A percentile compares a stretch with the other conserved stretches of the same genome.
Conservation (phyloP, 2,113 vertebrate species). For the Capra hircus region DNA sequence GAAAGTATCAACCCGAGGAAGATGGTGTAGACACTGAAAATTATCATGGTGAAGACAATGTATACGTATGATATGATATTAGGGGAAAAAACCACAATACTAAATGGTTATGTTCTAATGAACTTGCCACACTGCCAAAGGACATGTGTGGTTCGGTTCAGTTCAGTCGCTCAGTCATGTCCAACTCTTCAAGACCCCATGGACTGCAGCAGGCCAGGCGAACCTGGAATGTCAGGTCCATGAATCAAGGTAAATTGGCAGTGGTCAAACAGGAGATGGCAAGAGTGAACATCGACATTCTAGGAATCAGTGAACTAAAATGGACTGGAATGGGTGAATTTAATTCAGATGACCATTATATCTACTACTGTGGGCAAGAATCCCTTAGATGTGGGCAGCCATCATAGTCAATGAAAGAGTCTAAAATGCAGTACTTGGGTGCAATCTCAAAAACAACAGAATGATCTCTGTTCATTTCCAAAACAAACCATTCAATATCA, state of each 20-base stretch:
- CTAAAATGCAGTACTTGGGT: not conserved
- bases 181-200: accelerated
- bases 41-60: not conserved
- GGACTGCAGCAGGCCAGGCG: not conserved
- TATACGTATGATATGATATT: not conserved
- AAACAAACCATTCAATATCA: not conserved
- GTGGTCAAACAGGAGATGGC: not conserved
- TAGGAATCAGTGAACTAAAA: not conserved
- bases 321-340: not conserved
- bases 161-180: not conserved
- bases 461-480: not conserved
- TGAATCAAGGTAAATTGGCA: not conserved
- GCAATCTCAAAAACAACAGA: not conserved
- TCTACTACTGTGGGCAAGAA: not conserved
- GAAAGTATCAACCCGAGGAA: not conserved
- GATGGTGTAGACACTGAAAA: not conserved
- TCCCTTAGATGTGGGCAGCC: not conserved
- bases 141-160: not conserved
- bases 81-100: not conserved
- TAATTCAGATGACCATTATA: not conserved
- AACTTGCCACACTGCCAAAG: not conserved
- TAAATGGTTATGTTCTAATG: not conserved
- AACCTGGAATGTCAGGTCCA: not conserved
- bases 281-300: not conserved
- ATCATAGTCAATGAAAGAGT: not conserved